Base-by-base conservation (phyloP, 2,888 invertebrate species). In the Diplazon laetatorius region DNA sequence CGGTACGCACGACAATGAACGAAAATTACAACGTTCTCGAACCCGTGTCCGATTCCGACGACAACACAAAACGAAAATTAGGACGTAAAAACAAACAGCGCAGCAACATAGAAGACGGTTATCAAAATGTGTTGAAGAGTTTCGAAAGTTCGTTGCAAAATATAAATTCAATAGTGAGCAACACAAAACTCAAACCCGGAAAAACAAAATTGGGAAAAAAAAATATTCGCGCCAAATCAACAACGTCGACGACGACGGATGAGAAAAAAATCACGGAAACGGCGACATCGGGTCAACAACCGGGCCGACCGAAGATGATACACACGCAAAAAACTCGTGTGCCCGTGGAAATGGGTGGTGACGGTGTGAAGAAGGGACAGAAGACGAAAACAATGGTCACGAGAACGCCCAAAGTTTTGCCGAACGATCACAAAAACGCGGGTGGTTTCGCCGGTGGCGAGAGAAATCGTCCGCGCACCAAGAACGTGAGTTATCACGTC, bases 241-340 rank as follows among this genome's bases (percentile, higher is more conserved):
- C 83, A 35, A 73, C 72, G 8, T 88, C 91, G 86, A 86, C 83
- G 37, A 73, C 72, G 8, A 6, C 83, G 86, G 89, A 89, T 59
- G 82, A 82, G 8, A 82, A 81, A 62, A 82, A 87, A 86, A 82
- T 72, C 78, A 30, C 55, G 55, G 88, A 89, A 73, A 88, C 89
- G 10, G 84, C 88, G 55, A 86, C 90, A 50, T 89, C 91, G 65
- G 88, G 91, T 60, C 92, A 92, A 62, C 92, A 92, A 6, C 92
- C 93, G 0, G 92, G 90, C 9, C 84, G 95, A 35, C 95, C 95
- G 2, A 94, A 94, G 86, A 95, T 96, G 95, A 96, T 96, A 83
- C 95, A 95, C 88, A 96, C 96, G 0, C 94, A 95, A 87, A 95
- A 94, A 84, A 93, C 93, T 59, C 90, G 93, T 39, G 92, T 93